A percentile compares a stretch with the other conserved stretches of the same genome.
Conservation (phyloP, 2,797 vertebrate species). For the Pitangus sulphuratus region DNA sequence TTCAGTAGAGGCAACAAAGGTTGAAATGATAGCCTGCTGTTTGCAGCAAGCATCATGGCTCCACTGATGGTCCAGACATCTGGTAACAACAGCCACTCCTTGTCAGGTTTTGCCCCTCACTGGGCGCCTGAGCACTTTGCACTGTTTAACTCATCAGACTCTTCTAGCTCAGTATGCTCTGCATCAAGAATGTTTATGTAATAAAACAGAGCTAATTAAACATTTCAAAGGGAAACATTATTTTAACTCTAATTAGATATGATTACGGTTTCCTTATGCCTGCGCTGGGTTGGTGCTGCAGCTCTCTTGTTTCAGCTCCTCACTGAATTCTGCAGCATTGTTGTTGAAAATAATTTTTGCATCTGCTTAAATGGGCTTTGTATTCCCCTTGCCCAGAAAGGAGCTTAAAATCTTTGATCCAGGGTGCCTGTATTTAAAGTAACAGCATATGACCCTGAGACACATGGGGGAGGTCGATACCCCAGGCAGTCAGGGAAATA, state of each 20-base stretch:
- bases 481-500: background rate
- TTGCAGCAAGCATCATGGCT: slow-evolving; percentile 72
- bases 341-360: slow-evolving; percentile 33
- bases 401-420: background rate
- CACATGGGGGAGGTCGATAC: background rate
- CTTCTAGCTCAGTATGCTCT: slow-evolving; percentile 61
- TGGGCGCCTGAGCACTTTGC: slow-evolving; percentile 62
- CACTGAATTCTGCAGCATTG: slow-evolving; percentile 8
- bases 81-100: slow-evolving; percentile 73
- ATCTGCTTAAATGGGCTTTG: slow-evolving; percentile 17
- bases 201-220: slow-evolving; percentile 84
- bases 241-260: slow-evolving; percentile 83
- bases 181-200: slow-evolving; percentile 79
- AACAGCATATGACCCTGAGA: background rate
- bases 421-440: background rate
- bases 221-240: slow-evolving; percentile 84
- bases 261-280: slow-evolving; percentile 76
- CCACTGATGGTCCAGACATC: slow-evolving; percentile 73
- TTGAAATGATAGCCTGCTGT: slow-evolving; percentile 77
- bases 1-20: slow-evolving; percentile 73
- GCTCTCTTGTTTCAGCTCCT: slow-evolving; percentile 48
- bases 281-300: slow-evolving; percentile 37
- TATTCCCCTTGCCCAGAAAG: background rate
- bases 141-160: slow-evolving; percentile 70
- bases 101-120: slow-evolving; percentile 75